Evolutionary conservation across 2,888 invertebrate genomes (phyloP), one percentile per base, ranked within the genome.

Genomic region (Lasioglossum oenotherae): DNA sequence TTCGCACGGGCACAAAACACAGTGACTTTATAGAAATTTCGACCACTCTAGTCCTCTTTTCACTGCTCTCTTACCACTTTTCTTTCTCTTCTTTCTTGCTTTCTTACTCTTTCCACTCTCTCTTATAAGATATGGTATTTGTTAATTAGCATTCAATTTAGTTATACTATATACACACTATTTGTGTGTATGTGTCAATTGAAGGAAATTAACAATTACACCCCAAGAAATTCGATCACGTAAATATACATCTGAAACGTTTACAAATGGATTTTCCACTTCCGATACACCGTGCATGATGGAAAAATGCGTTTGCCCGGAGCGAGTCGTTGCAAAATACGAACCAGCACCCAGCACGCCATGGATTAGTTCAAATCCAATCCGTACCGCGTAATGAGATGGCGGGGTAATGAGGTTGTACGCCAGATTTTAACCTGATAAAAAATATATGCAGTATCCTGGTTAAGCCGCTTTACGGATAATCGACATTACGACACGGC

Each of bases 381-480:
- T 57, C n/a, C 57, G 57, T 12, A n/a, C 23, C 10, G n/a, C 12
- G 12, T n/a, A 57, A 57, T 57, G n/a, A 57, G 57, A n/a, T 57
- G n/a, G n/a, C n/a, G n/a, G 3, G 10, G n/a, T n/a, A n/a, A n/a
- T n/a, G n/a, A n/a, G n/a, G n/a, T 57, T 57, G n/a, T n/a, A n/a
- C 57, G 12, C n/a, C 57, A 57, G 57, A 57, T 57, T 57, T 57
- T 57, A 57, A n/a, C 57, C 57, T 57, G 57, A 57, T 57, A n/a
- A 57, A 57, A 57, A 57, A n/a, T 57, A 57, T 57, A 57, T 57
- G 57, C 10, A n/a, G n/a, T 1, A 57, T 57, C 4, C 57, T n/a
- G 10, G n/a, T n/a, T 57, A 57, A 53, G 10, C 53, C 53, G 53
- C 10, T 53, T 53, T 53, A 53, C 53, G n/a, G 53, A 3, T 2